Evolutionary conservation across 30 jellyfish, hydroid and myxozoan species (phyloP).

Genomic region (Aurelia aurita complex sp. Pacific): DNA sequence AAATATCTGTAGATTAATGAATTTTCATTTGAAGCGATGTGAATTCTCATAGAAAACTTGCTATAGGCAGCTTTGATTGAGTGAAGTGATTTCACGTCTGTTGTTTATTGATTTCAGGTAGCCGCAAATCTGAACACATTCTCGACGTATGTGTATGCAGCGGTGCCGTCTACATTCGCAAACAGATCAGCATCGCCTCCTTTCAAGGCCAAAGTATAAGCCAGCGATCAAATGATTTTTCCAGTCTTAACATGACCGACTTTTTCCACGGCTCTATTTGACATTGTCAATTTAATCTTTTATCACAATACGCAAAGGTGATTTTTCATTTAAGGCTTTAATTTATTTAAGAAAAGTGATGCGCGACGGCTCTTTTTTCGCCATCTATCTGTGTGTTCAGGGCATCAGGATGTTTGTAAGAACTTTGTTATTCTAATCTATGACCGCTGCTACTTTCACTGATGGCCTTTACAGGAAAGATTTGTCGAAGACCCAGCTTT

Average conservation of each 20-base stretch:
- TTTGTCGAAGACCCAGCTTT: too few species aligned
- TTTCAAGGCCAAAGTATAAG: slow-evolving; percentile 43
- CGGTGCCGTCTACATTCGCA: slow-evolving; percentile 56
- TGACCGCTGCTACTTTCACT: slow-evolving; percentile 35
- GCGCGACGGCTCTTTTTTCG: slow-evolving; percentile 53
- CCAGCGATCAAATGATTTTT: slow-evolving; percentile 54
- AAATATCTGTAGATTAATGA: neutral
- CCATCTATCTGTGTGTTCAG: slow-evolving; percentile 40
- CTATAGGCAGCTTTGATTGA: slow-evolving; percentile 35
- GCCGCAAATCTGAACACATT: slow-evolving; percentile 49
- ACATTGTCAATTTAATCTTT: slow-evolving; percentile 50
- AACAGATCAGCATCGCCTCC: slow-evolving; percentile 62
- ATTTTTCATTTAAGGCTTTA: slow-evolving; percentile 45
- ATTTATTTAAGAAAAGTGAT: slow-evolving; percentile 37
- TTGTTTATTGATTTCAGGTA: slow-evolving; percentile 40
- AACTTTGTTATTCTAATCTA: slow-evolving; percentile 47
- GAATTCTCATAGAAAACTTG: neutral
- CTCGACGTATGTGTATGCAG: slow-evolving; percentile 41
- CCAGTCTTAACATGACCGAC: slow-evolving; percentile 52
- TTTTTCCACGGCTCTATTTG: slow-evolving; percentile 61
- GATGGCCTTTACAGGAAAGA: too few species aligned
- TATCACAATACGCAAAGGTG: slow-evolving; percentile 37
- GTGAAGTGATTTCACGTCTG: slow-evolving; percentile 27
- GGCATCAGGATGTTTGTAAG: slow-evolving; percentile 30
- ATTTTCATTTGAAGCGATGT: neutral